These are phyloP conservation scores for Corydoras maculifer DNA, from an alignment of 2,113 vertebrate genomes.

Conservation along the genomic window DNA sequence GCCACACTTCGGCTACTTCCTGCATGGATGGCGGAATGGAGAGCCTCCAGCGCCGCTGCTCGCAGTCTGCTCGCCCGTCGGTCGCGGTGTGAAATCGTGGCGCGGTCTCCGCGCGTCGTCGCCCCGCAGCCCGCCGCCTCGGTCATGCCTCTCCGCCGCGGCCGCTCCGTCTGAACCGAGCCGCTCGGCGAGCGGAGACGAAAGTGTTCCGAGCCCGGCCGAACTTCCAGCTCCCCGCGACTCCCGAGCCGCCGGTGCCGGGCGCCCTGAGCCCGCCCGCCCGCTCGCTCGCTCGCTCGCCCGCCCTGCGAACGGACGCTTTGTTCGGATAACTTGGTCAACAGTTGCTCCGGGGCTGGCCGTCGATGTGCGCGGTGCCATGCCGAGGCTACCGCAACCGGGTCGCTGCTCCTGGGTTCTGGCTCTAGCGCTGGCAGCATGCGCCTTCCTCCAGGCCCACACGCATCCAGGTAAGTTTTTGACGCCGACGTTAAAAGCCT, in stretches of 20 bases:
- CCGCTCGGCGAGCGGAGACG: too few species aligned
- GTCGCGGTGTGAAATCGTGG: slow-evolving; percentile 31
- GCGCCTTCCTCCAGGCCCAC: slow-evolving; percentile 77
- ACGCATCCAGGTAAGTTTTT: slow-evolving; percentile 85
- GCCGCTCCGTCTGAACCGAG: slow-evolving; percentile 24
- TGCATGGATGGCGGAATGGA: slow-evolving; percentile 77
- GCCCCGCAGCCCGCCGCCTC: slow-evolving; percentile 22
- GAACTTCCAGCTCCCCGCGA: too few species aligned
- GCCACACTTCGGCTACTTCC: slow-evolving; percentile 82
- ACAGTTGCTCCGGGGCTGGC: slow-evolving; percentile 64
- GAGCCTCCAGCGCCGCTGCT: slow-evolving; percentile 64
- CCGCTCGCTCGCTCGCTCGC: too few species aligned
- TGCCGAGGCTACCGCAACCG: slow-evolving; percentile 90
- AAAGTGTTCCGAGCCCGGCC: too few species aligned
- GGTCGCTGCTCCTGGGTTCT: slow-evolving; percentile 83
- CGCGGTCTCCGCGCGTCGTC: background rate
- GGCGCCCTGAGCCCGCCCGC: too few species aligned
- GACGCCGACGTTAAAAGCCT: too few species aligned
- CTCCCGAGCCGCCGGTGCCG: too few species aligned
- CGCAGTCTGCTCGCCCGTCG: slow-evolving; percentile 57
- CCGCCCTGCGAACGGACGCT: slow-evolving; percentile 13
- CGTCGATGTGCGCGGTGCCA: slow-evolving; percentile 84
- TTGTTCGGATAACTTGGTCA: slow-evolving; percentile 59
- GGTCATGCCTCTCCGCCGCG: slow-evolving; percentile 2
- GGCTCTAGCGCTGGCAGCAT: slow-evolving; percentile 74